Evolutionary conservation across 2,888 invertebrate species (phyloP).

Genomic region (Drosophila recens): DNA sequence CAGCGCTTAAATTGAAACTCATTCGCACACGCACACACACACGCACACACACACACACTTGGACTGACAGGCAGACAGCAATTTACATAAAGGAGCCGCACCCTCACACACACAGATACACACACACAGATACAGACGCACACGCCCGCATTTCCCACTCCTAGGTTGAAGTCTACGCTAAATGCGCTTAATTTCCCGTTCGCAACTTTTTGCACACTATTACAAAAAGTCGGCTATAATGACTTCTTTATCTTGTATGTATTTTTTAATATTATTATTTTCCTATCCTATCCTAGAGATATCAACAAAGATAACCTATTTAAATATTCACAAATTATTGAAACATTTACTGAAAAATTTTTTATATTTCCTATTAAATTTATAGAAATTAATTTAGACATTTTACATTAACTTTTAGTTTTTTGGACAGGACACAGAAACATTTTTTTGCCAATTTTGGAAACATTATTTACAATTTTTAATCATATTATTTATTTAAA

Average conservation of each 20-base stretch:
- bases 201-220: constrained; percentile 46
- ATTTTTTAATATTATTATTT: not conserved
- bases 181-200: constrained; percentile 76
- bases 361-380: too few species aligned
- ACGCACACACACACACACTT: constrained; percentile 1
- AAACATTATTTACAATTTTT: not conserved
- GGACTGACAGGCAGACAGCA: constrained; percentile 42
- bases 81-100: constrained; percentile 54
- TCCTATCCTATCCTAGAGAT: too few species aligned
- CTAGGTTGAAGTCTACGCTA: constrained; percentile 46
- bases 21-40: constrained; percentile 28
- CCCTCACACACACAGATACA: constrained; percentile 7
- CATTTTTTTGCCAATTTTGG: too few species aligned
- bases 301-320: too few species aligned
- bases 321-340: too few species aligned
- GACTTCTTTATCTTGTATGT: not conserved
- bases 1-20: constrained; percentile 72
- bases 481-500: not conserved
- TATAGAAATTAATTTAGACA: too few species aligned
- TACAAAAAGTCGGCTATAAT: too few species aligned
- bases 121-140: constrained; percentile 1
- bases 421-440: not conserved
- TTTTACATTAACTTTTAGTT: too few species aligned
- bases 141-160: not conserved
- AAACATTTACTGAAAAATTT: too few species aligned